Evolutionary conservation across 2,888 invertebrate species (phyloP), one percentile per base, ranked within the genome.

Genomic region (Bimastos eiseni): DNA sequence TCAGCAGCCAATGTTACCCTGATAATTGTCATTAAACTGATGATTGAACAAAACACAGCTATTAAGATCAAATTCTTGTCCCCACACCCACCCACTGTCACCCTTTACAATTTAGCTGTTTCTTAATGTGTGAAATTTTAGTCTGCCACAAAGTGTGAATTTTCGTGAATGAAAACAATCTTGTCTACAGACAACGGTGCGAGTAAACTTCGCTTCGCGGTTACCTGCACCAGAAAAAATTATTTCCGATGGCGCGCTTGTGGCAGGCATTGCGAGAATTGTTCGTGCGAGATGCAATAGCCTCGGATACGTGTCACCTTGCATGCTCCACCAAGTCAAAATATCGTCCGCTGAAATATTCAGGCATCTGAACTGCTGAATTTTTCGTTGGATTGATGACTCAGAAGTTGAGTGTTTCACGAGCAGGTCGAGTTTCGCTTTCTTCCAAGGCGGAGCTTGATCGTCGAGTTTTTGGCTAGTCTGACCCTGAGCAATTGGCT

Each of bases 361-460:
- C 30, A 70, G n/a, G 34, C 90, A 90, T 33, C 83, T 83, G 41
- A 83, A 90, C n/a, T 90, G 83, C 30, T 90, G 90, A 36, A 90
- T n/a, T 38, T 90, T 84, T 36, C 86, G 83, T 83, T 90, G 84
- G n/a, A 84, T 17, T 38, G 36, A 49, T 13, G 83, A 41, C 21
- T 34, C 36, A n/a, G 21, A 36, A 38, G 36, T 90, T n/a, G 70
- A 17, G 38, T 90, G 90, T 6, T 84, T 49, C 24, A 83, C 86
- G 21, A 90, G 38, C 33, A 90, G 70, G 34, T 90, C 90, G 4
- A 86, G 90, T 41, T 86, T 90, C 8, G 86, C 86, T 41, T 90
- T 90, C 88, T 90, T 90, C 90, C 88, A 90, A 33, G 90, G 41
- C n/a, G 44, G 83, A 55, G n/a, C 38, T 19, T 38, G 24, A 30